Base-by-base conservation (phyloP, 2,113 vertebrate genomes). In the Sinocyclocheilus maitianheensis region DNA sequence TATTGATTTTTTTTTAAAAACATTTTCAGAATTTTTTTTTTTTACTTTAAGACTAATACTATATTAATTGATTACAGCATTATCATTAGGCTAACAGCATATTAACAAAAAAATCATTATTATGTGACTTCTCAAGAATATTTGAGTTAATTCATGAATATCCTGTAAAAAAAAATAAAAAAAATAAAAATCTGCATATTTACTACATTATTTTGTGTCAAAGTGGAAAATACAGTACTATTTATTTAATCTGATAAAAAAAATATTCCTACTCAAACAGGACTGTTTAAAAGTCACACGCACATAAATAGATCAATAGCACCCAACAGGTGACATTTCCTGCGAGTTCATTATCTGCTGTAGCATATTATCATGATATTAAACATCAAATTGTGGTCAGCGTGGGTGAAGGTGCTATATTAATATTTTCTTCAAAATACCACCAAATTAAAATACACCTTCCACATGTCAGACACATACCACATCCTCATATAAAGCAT, bases 301-400 rank as follows among this genome's bases (percentile, higher is more conserved):
- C 30, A 18, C n/a, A 62, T 65, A 81, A 67, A 81, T 65, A 81
- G 79, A 81, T 81, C 79, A 65, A 12, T 81, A 60, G 11, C 40
- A 81, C 12, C 46, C 43, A 48, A n/a, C 22, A 24, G 60, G 37
- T 48, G 40, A 65, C 40, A 81, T 67, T 18, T 26, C 24, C 22
- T 3, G 14, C 40, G 6, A 51, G 22, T 76, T 43, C 69, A 7
- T 62, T 79, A 43, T 63, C 58, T 43, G 34, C 22, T 43, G 18
- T 24, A 34, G 30, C 30, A 34, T 34, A 34, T 34, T 34, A 48
- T 26, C 14, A 65, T 48, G 60, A 48, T 40, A 65, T 65, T 81
- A 48, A 18, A 26, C 34, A 26, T 26, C 34, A 81, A 63, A 65
- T 65, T 81, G 78, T 81, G 60, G 78, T 81, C 6, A 69, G 37